Evolutionary conservation across 35 echinoderm and acorn worm genomes (phyloP).

Genomic region (Ptychodera flava): DNA sequence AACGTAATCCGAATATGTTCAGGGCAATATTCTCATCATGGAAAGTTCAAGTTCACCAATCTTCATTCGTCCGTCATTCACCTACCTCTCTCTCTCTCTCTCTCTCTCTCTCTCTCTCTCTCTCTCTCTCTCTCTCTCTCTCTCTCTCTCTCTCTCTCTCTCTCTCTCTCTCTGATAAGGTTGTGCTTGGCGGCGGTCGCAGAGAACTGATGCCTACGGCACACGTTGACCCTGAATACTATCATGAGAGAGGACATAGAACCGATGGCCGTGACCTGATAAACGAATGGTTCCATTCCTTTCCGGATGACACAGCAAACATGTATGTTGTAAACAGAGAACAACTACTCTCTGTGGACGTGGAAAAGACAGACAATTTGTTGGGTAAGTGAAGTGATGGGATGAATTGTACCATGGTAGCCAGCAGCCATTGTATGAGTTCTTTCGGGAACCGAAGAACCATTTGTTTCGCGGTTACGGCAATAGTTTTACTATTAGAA

Average conservation of each 20-base stretch:
- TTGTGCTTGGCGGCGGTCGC: slow-evolving; percentile 51
- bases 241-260: not conserved
- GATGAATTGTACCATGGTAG: not conserved
- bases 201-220: slow-evolving; percentile 25
- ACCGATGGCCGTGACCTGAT: slow-evolving; percentile 49
- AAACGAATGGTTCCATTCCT: slow-evolving; percentile 29
- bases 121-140: too few species aligned
- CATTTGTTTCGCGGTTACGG: not conserved
- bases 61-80: too few species aligned
- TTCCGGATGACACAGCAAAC: not conserved
- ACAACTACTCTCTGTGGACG: slow-evolving; percentile 3
- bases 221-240: slow-evolving; percentile 31
- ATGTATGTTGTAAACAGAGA: slow-evolving; percentile 20
- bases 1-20: too few species aligned
- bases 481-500: too few species aligned
- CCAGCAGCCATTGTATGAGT: not conserved
- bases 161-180: too few species aligned
- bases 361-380: not conserved
- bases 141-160: too few species aligned
- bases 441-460: not conserved
- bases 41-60: too few species aligned
- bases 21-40: too few species aligned
- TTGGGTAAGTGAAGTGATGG: slow-evolving; percentile 7
- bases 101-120: too few species aligned
- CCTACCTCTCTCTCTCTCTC: too few species aligned